Evolutionary conservation across 2,888 invertebrate species (phyloP).

Genomic region (Amblyjoppa fuscipennis): DNA sequence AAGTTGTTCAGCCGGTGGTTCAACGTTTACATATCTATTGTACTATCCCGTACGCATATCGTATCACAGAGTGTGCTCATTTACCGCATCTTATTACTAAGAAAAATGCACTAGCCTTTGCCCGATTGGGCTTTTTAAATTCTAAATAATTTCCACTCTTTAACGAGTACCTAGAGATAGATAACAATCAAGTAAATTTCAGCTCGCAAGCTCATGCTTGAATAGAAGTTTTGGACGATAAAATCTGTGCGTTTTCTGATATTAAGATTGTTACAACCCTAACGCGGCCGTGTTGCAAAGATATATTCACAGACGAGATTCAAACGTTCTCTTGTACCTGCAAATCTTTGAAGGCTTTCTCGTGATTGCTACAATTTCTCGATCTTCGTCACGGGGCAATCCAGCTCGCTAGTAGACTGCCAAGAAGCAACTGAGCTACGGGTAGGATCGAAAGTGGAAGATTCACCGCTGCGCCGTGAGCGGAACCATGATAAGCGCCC

Average conservation of each 20-base stretch:
- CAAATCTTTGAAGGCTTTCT: not conserved
- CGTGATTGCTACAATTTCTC: not conserved
- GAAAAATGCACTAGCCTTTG: constrained; percentile 58
- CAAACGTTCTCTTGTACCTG: constrained; percentile 44
- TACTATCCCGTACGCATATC: not conserved
- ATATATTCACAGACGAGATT: not conserved
- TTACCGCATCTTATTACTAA: constrained; percentile 25
- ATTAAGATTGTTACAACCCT: not conserved
- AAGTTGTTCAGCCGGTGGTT: not conserved
- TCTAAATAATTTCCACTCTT: not conserved
- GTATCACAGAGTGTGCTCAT: constrained; percentile 51
- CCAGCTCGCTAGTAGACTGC: constrained; percentile 82
- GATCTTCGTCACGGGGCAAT: constrained; percentile 76
- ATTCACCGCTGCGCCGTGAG: constrained; percentile 80
- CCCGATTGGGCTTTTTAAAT: constrained; percentile 11
- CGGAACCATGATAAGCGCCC: constrained; percentile 82
- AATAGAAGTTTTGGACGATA: constrained; percentile 10
- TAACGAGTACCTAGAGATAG: constrained; percentile 12
- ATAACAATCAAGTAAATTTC: constrained; percentile 4
- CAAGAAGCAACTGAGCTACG: constrained; percentile 82
- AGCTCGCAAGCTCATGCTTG: not conserved
- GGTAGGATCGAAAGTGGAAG: constrained; percentile 82
- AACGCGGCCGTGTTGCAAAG: not conserved
- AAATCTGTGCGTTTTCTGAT: not conserved
- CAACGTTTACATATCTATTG: not conserved